Evolutionary conservation across 2,888 invertebrate species (phyloP), one percentile per base, ranked within the genome.

Genomic region (Hypercompe scribonia): DNA sequence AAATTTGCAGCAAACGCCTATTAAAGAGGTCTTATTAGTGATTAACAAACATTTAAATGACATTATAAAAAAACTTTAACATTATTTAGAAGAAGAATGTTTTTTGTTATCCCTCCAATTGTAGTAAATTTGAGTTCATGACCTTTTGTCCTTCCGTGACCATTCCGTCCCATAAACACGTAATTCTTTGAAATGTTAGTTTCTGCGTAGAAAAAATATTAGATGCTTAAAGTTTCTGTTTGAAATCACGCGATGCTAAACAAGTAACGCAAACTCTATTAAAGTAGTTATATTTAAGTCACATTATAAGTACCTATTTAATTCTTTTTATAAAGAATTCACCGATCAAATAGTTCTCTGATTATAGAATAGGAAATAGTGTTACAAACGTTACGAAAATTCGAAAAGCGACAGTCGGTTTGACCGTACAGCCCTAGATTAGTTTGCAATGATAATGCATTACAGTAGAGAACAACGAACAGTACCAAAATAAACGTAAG

Each of bases 171-270:
- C 46, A 65, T 81, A 76, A 78, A 34, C 34, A 54, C 24, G 46
- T 71, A 74, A 79, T 78, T 46, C 77, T 79, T 77, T 67, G 65
- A 84, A 83, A 81, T 77, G 65, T 72, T 68, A 74, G 66, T 74
- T 75, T 73, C 70, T 46, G 5, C 3, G 70, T 61, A 66, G 46
- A 58, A 76, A 70, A 79, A 78, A 80, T 80, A 77, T 77, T 72
- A 72, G 63, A 74, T 75, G 58, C 73, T 83, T 78, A 78, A 74
- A 78, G 68, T 63, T 74, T 64, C 31, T 36, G 33, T 71, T 69
- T 63, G 54, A 71, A 50, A 79, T 34, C 82, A 83, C 79, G 81
- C 81, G 68, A 81, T 58, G 42, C 11, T 76, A 75, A 33, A 36
- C 67, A 65, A 46, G 42, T 58, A 64, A 75, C 63, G 70, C 46